Base-by-base conservation (phyloP, 1,140 invertebrate genomes). In the Meloidogyne floridensis region DNA sequence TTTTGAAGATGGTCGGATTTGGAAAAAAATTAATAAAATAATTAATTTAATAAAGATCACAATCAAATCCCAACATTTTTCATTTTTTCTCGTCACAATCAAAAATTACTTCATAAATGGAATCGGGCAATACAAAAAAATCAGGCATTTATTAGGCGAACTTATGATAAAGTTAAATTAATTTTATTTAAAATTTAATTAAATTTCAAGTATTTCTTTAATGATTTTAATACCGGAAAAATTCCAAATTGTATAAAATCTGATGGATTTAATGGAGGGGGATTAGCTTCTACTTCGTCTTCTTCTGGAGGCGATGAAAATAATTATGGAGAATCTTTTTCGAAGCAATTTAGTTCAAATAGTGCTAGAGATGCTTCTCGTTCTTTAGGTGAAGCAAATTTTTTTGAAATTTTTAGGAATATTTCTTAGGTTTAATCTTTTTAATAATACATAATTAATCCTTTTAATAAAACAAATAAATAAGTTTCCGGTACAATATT, bases 71-170 rank as follows among this genome's bases (percentile, higher is more conserved):
- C 84, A 51, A 77, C 81, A 10, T 84, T 86, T 32, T 84, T 84
- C 20, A 47, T 84, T 18, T 84, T 84, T 18, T 82, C 84, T 13
- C 43, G 83, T 18, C 15, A 70, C 10, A 85, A 70, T 47, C 70
- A 84, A 54, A n/a, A 65, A 65, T 72, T 84, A 8, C 74, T 84
- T 15, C 56, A 13, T 10, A 73, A 83, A 71, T 84, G 84, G 84
- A 86, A 84, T n/a, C 54, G 51, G n/a, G 84, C 84, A 9, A 84
- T 84, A 15, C 81, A 77, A 15, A 69, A 51, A 11, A 86, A 86
- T 53, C 77, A 85, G n/a, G 56, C 84, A 54, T 84, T 84, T 54
- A 84, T 84, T n/a, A 15, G 80, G 10, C 81, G 84, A 8, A 84
- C 84, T 42, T 80, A 76, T 59, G 77, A 80, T 8, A 79, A 79